A percentile compares a stretch with the other conserved stretches of the same genome.
phyloP scores from a whole-genome alignment of 2,113 vertebrate genomes.

The Dromas ardeola region DNA sequence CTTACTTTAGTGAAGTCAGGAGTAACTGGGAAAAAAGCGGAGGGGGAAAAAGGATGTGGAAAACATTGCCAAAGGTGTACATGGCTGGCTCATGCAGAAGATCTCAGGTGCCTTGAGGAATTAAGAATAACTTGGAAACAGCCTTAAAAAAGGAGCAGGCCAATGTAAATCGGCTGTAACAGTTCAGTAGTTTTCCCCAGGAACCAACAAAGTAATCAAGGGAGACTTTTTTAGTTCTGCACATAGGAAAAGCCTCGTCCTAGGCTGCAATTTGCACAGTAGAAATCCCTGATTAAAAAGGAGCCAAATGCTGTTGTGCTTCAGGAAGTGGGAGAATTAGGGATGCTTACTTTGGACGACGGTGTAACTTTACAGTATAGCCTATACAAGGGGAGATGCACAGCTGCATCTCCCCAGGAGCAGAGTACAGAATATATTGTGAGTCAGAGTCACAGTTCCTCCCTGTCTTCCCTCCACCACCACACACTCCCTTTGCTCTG shows the following conservation, averaged over 20 bases:
- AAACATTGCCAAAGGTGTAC: constrained; percentile 1
- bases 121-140: constrained; percentile 27
- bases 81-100: background rate
- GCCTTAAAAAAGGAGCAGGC: background rate
- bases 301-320: constrained; percentile 41
- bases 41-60: background rate
- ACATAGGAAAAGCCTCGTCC: constrained; percentile 13
- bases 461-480: constrained; percentile 18
- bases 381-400: constrained; percentile 11
- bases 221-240: constrained; percentile 37
- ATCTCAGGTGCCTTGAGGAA: constrained; percentile 33
- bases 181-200: constrained; percentile 48
- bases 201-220: background rate
- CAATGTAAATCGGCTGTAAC: background rate
- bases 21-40: background rate
- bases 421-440: background rate
- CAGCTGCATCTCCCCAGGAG: constrained; percentile 61
- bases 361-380: constrained; percentile 17
- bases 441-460: constrained; percentile 43
- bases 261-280: constrained; percentile 27
- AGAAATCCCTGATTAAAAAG: constrained; percentile 50
- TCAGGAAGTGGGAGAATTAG: constrained; percentile 63
- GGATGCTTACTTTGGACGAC: constrained; percentile 59
- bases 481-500: constrained; percentile 27
- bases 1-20: background rate